Percentiles rank a stretch among this genome's conserved stretches.
These are phyloP conservation scores for Ondatra zibethicus DNA, from an alignment of 2,113 vertebrate genomes.

Conservation along the genomic window DNA sequence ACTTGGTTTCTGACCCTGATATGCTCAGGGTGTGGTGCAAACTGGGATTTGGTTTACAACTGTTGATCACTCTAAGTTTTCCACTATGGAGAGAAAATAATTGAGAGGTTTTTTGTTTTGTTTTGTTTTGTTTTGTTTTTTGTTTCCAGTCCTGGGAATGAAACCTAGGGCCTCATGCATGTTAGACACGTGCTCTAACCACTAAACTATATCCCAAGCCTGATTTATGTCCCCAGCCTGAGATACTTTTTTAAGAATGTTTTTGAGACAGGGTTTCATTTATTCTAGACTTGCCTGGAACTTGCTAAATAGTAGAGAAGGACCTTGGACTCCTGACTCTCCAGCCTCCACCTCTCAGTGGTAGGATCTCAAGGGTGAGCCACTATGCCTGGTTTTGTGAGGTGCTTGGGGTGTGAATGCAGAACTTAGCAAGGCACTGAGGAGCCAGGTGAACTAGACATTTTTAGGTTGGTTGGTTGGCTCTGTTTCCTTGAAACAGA, in stretches of 20 bases:
- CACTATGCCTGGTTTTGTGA: not conserved
- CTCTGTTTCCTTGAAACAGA: not conserved
- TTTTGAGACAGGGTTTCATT: not conserved
- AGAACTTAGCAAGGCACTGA: too few relatives aligned
- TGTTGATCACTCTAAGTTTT: not conserved
- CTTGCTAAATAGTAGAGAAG: not conserved
- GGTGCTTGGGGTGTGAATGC: not conserved
- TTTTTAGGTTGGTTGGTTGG: not conserved
- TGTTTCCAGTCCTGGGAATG: not conserved
- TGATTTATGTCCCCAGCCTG: not conserved
- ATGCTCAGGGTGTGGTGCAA: not conserved
- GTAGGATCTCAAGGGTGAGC: not conserved
- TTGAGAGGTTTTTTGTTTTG: not conserved
- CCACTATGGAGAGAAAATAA: not conserved
- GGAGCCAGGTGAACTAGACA: not conserved
- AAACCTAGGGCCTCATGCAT: not conserved
- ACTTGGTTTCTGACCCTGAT: not conserved
- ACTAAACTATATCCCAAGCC: not conserved
- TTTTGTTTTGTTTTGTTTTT: not conserved
- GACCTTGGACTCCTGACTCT: not conserved
- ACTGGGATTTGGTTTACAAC: too few relatives aligned
- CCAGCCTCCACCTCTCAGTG: not conserved
- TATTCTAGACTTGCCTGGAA: not conserved
- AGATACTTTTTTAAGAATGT: not conserved
- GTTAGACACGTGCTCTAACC: not conserved